phyloP scores from a whole-genome alignment of 2,797 vertebrate genomes.

The Setipinna tenuifilis region DNA sequence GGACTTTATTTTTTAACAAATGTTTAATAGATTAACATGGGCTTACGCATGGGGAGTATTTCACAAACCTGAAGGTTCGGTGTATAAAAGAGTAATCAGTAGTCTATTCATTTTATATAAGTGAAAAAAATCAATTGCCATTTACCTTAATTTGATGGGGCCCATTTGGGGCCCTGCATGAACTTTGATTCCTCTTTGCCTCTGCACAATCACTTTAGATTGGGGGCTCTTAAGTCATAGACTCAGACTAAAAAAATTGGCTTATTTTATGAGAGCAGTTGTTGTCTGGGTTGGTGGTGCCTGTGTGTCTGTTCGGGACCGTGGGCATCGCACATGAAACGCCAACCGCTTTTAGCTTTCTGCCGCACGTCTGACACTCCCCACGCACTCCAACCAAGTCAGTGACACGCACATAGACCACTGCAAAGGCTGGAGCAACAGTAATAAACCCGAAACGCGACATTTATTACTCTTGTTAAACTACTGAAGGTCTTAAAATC shows the following conservation, averaged over 20 bases:
- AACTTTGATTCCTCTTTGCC: neutral
- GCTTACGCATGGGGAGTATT: too few relatives aligned
- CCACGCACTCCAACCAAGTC: neutral
- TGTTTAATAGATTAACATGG: too few relatives aligned
- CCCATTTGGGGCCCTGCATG: neutral
- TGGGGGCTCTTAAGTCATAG: neutral
- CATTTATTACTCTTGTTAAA: neutral
- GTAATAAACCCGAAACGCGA: constrained; percentile 4
- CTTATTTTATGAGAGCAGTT: neutral
- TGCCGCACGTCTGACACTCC: neutral
- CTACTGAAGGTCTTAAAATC: neutral
- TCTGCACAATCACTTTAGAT: neutral
- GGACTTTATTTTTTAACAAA: too few relatives aligned
- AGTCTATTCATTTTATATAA: too few relatives aligned
- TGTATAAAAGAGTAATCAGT: too few relatives aligned
- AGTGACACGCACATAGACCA: constrained; percentile 30
- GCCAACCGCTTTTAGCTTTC: neutral
- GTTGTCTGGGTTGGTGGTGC: constrained; percentile 1
- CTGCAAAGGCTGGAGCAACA: constrained; percentile 13
- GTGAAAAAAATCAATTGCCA: too few relatives aligned
- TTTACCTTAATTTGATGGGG: neutral
- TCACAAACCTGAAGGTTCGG: too few relatives aligned
- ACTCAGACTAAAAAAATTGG: neutral
- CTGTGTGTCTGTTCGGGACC: constrained; percentile 9
- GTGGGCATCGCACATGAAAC: neutral